Percentiles rank a stretch among this genome's conserved stretches.
Conservation (phyloP, 1,140 invertebrate genomes). For the Musca domestica region DNA sequence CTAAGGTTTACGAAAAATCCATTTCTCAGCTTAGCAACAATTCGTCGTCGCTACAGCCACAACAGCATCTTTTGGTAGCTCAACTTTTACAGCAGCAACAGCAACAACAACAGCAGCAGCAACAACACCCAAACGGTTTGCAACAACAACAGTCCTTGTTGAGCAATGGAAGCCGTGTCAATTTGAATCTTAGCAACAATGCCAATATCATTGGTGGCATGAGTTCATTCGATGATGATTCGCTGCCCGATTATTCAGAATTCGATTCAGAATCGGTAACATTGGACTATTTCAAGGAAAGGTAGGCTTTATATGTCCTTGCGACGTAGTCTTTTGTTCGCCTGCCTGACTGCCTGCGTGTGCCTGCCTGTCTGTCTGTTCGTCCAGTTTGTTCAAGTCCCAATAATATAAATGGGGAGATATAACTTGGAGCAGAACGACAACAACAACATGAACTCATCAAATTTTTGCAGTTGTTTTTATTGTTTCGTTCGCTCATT, state of each 20-base stretch:
- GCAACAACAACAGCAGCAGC: background rate
- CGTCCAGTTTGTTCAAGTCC: background rate
- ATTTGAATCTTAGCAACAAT: constrained; percentile 33
- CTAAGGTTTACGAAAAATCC: constrained; percentile 17
- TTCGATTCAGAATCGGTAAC: constrained; percentile 59
- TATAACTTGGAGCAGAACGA: no score
- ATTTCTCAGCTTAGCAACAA: constrained; percentile 22
- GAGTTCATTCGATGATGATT: constrained; percentile 58
- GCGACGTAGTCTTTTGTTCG: background rate
- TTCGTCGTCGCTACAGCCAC: background rate
- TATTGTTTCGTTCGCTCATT: background rate
- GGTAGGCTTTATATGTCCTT: constrained; percentile 38
- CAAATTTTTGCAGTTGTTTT: constrained; percentile 1
- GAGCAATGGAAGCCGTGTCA: constrained; percentile 29
- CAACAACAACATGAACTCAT: background rate
- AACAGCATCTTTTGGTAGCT: background rate
- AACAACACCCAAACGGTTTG: constrained; percentile 3
- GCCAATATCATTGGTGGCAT: constrained; percentile 53
- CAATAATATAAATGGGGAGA: no score
- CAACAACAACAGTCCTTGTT: constrained; percentile 36
- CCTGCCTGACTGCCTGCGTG: background rate
- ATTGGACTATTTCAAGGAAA: constrained; percentile 57
- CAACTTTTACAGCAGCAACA: constrained; percentile 5
- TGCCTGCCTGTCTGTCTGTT: background rate
- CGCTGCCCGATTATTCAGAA: constrained; percentile 60